A percentile compares a stretch with the other conserved stretches of the same genome.
These are phyloP conservation scores for Semaprochilodus insignis DNA, from an alignment of 2,797 vertebrate species.

Conservation along the genomic window DNA sequence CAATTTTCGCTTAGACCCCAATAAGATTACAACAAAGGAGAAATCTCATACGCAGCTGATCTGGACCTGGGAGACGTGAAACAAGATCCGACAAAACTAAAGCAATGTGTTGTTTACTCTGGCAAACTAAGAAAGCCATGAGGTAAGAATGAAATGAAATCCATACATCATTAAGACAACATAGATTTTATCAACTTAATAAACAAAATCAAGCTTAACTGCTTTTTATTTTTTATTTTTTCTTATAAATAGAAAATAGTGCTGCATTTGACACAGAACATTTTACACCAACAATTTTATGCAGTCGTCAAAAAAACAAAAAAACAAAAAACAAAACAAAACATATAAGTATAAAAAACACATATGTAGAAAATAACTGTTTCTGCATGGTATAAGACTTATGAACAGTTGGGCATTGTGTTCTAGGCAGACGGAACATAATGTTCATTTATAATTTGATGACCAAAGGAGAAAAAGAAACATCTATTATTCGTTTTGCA, in stretches of 20 bases:
- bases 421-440: slow-evolving; percentile 26
- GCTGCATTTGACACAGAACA: slow-evolving; percentile 96
- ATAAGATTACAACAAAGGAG: slow-evolving; percentile 37
- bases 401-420: slow-evolving; percentile 34
- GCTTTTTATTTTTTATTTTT: slow-evolving; percentile 71
- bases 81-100: slow-evolving; percentile 28
- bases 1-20: slow-evolving; percentile 34
- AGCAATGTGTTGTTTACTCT: slow-evolving; percentile 35
- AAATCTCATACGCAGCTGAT: slow-evolving; percentile 8
- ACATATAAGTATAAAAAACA: slow-evolving; percentile 66
- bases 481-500: background rate
- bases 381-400: slow-evolving; percentile 81
- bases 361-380: slow-evolving; percentile 77
- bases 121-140: slow-evolving; percentile 21
- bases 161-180: background rate
- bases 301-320: slow-evolving; percentile 68
- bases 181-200: background rate
- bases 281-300: slow-evolving; percentile 86
- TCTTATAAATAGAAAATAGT: slow-evolving; percentile 99
- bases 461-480: background rate
- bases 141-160: background rate
- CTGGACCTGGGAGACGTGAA: slow-evolving; percentile 24
- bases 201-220: slow-evolving; percentile 11
- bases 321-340: slow-evolving; percentile 45
- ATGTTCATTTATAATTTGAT: slow-evolving; percentile 4